Evolutionary conservation across 2,113 vertebrate species (phyloP).

Genomic region (Chaenocephalus aceratus): DNA sequence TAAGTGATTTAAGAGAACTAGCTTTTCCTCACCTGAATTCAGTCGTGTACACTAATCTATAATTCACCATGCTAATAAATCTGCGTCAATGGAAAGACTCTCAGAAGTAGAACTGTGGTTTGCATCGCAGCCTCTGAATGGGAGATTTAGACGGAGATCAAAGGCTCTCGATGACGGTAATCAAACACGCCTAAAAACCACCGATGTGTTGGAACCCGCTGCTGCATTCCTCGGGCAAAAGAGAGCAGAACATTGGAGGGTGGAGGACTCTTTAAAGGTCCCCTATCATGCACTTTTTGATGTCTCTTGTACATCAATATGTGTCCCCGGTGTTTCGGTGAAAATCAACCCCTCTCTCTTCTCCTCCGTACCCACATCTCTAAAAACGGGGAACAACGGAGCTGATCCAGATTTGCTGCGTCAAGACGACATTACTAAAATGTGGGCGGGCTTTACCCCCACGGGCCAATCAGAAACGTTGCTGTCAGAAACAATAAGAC

Average conservation of each 20-base stretch:
- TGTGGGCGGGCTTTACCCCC: too few relatives aligned
- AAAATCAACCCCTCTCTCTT: too few relatives aligned
- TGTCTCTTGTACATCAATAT: too few relatives aligned
- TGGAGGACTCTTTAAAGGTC: too few relatives aligned
- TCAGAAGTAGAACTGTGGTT: constrained; percentile 55
- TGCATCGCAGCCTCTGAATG: constrained; percentile 44
- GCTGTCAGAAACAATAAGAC: too few relatives aligned
- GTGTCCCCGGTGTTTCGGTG: too few relatives aligned
- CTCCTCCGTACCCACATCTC: too few relatives aligned
- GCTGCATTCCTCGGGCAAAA: constrained; percentile 69
- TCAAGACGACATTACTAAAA: too few relatives aligned
- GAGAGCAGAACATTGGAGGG: constrained; percentile 65
- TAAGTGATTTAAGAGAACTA: not conserved
- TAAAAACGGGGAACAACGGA: too few relatives aligned
- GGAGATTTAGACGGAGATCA: constrained; percentile 60
- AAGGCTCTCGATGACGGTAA: constrained; percentile 43
- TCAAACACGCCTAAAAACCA: constrained; percentile 37
- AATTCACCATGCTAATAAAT: constrained; percentile 22
- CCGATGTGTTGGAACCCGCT: constrained; percentile 58
- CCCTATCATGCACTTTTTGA: too few relatives aligned
- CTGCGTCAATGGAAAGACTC: constrained; percentile 59
- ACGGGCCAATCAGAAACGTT: too few relatives aligned
- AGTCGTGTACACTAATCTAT: constrained; percentile 1
- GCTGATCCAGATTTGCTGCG: too few relatives aligned
- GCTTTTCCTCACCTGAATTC: constrained; percentile 12